These are phyloP conservation scores for Rhorus exstirpatorius DNA, from an alignment of 2,888 invertebrate species.

Conservation along the genomic window DNA sequence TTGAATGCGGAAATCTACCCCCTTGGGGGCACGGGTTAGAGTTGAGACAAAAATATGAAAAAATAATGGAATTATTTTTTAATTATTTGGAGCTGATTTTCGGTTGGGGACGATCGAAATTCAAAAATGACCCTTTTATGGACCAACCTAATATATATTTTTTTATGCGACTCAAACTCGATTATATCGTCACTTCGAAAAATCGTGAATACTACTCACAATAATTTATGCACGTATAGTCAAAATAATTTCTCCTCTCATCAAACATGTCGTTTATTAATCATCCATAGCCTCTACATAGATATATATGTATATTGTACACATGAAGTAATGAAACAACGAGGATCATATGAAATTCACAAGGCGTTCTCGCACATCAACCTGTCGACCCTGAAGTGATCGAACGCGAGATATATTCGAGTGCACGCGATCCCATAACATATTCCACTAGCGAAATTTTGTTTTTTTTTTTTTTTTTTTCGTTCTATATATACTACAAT, in stretches of 20 bases:
- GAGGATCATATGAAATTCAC: conserved; percentile 57
- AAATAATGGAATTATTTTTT: too few relatives aligned
- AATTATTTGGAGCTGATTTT: too few relatives aligned
- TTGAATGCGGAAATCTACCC: too few relatives aligned
- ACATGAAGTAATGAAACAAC: conserved; percentile 48
- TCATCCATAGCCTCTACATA: background rate
- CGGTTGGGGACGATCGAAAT: too few relatives aligned
- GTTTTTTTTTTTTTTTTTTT: conserved; percentile 16
- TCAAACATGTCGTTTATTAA: background rate
- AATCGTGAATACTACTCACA: background rate
- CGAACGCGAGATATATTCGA: conserved; percentile 51
- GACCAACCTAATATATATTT: too few relatives aligned
- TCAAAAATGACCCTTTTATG: too few relatives aligned
- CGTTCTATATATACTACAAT: background rate
- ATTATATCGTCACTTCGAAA: background rate
- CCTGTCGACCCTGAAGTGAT: conserved; percentile 66
- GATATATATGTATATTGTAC: background rate
- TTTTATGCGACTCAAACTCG: background rate
- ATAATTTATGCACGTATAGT: background rate
- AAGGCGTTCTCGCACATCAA: conserved; percentile 57
- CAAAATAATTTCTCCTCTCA: conserved; percentile 19
- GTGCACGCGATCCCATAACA: conserved; percentile 43
- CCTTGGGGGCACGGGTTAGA: too few relatives aligned
- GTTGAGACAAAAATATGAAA: too few relatives aligned
- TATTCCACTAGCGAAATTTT: conserved; percentile 45